Evolutionary conservation across 2,113 vertebrate genomes (phyloP).

Genomic region (Gallinago paraguaiae): DNA sequence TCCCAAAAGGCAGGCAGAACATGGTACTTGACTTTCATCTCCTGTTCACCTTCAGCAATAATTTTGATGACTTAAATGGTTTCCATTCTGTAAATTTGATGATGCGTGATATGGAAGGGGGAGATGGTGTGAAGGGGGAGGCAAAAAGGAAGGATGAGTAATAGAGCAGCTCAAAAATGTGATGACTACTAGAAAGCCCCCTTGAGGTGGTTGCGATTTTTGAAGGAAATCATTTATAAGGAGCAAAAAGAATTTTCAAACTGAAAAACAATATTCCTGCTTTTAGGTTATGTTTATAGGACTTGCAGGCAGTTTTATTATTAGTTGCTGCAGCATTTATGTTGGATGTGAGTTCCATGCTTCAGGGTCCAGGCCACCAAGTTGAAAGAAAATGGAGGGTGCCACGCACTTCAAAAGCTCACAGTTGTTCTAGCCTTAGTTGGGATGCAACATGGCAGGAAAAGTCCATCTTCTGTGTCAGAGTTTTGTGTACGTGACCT

Average conservation of each 20-base stretch:
- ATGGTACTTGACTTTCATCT: constrained; percentile 6
- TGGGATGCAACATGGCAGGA: fast-evolving
- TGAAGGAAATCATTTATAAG: background rate
- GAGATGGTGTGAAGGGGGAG: background rate
- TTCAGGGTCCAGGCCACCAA: background rate
- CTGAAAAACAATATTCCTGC: background rate
- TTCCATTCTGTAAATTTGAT: constrained; percentile 17
- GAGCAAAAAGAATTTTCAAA: background rate
- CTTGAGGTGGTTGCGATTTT: background rate
- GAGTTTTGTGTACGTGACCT: background rate
- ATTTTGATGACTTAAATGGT: constrained; percentile 12
- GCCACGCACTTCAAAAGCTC: background rate
- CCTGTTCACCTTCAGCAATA: constrained; percentile 8
- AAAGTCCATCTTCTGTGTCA: background rate
- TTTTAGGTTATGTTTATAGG: background rate
- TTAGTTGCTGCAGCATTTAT: background rate
- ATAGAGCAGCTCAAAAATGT: background rate
- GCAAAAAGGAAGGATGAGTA: background rate
- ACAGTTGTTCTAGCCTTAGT: background rate
- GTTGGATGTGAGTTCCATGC: background rate
- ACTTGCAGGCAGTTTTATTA: background rate
- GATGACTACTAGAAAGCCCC: background rate
- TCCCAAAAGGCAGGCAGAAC: background rate
- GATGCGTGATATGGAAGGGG: background rate
- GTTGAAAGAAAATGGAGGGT: background rate